Evolutionary conservation across 37 sponge, comb jelly and placozoan species (phyloP).

Genomic region (Beroe ovata): DNA sequence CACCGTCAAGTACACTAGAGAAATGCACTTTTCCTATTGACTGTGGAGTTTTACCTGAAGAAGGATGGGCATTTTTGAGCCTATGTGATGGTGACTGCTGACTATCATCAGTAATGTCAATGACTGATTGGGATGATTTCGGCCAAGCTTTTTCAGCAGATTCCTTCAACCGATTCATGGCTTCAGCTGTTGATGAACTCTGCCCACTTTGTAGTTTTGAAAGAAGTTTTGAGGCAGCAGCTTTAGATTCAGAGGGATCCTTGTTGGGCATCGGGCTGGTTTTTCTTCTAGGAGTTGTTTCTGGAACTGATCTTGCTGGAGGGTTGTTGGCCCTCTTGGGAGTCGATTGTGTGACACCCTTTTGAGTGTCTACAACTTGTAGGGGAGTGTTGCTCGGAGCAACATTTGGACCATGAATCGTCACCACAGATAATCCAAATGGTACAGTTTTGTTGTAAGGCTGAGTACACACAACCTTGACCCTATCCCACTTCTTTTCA

Average conservation of each 20-base stretch:
- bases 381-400: not conserved
- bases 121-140: not conserved
- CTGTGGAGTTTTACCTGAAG: not conserved
- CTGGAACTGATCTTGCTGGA: not conserved
- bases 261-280: not conserved
- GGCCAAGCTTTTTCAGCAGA: not conserved
- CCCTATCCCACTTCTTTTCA: constrained; percentile 55
- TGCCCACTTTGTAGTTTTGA: constrained; percentile 4
- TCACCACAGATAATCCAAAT: constrained; percentile 39
- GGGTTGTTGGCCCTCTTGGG: no score
- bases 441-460: not conserved
- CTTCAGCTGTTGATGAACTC: not conserved
- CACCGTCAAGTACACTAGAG: not conserved
- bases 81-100: not conserved
- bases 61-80: not conserved
- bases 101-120: constrained; percentile 24
- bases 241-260: not conserved
- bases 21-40: not conserved
- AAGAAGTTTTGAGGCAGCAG: not conserved
- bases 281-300: not conserved
- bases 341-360: not conserved
- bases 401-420: constrained; percentile 11
- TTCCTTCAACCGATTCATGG: constrained; percentile 11
- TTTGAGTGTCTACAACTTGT: not conserved
- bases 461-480: constrained; percentile 45